Evolutionary conservation across 35 echinoderm and acorn worm genomes (phyloP).

Genomic region (Chiridota heheva): DNA sequence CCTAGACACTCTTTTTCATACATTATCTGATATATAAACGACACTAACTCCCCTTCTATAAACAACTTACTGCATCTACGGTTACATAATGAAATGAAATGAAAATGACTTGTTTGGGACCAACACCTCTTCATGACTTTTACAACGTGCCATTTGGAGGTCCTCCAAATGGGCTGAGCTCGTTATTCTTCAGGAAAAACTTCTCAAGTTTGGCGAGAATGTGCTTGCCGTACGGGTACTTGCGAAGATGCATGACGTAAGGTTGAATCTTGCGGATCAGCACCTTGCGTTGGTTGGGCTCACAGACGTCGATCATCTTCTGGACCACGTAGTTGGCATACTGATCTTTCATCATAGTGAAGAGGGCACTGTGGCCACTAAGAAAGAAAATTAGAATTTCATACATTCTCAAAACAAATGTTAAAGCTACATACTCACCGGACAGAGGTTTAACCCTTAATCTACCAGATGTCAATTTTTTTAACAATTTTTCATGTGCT

Average conservation of each 20-base stretch:
- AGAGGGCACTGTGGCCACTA: slow-evolving; percentile 86
- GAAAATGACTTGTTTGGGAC: no score
- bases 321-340: slow-evolving; percentile 99
- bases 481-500: no score
- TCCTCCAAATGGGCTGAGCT: slow-evolving; percentile 83
- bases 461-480: no score
- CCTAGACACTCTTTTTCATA: no score
- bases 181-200: slow-evolving; percentile 99
- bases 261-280: slow-evolving; percentile 99
- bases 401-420: background rate
- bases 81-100: no score
- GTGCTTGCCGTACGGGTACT: slow-evolving; percentile 99
- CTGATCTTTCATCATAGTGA: slow-evolving; percentile 99
- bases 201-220: slow-evolving; percentile 99
- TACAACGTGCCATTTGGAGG: slow-evolving; percentile 90
- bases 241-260: slow-evolving; percentile 82
- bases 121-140: slow-evolving; percentile 25
- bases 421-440: no score
- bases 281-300: slow-evolving; percentile 94
- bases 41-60: no score
- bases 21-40: no score
- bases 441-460: no score
- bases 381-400: background rate
- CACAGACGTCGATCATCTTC: slow-evolving; percentile 99
- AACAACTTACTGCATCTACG: no score